phyloP scores from a whole-genome alignment of 2,888 invertebrate genomes.

The Chaetogeoica ovagalla region DNA sequence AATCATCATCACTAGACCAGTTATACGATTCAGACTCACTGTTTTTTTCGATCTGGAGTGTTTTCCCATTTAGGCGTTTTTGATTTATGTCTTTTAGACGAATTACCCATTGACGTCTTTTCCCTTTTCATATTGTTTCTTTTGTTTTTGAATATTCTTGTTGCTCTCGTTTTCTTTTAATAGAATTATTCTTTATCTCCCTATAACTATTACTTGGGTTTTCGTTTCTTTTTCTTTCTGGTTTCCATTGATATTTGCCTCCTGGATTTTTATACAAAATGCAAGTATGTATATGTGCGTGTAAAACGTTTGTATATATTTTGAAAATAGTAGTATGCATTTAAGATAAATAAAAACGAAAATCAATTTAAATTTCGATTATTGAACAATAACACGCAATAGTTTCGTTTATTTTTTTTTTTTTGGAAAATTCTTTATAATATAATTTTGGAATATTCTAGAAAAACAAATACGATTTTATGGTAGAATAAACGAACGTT shows the following conservation, averaged over 20 bases:
- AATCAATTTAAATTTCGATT: no score
- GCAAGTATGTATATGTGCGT: no score
- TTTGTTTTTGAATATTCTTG: background rate
- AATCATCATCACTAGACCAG: constrained; percentile 50
- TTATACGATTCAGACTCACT: constrained; percentile 6
- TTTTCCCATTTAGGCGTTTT: constrained; percentile 31
- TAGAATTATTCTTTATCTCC: constrained; percentile 8
- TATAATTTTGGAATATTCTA: no score
- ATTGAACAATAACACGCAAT: no score
- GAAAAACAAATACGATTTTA: no score
- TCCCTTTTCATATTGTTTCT: background rate
- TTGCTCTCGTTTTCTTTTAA: constrained; percentile 12
- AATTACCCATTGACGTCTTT: background rate
- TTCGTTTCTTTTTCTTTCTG: constrained; percentile 15
- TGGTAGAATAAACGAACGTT: no score
- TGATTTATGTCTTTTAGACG: constrained; percentile 7
- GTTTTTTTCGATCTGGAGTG: constrained; percentile 6
- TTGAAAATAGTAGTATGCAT: no score
- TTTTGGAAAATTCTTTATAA: no score
- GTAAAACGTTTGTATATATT: no score
- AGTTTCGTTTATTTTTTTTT: no score
- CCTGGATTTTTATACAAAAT: constrained; percentile 84
- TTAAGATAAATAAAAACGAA: no score
- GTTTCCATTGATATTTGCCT: constrained; percentile 48
- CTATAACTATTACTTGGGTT: constrained; percentile 20